Base-by-base conservation (phyloP, 35 echinoderm and acorn worm genomes). In the Ophiothrix spiculata region DNA sequence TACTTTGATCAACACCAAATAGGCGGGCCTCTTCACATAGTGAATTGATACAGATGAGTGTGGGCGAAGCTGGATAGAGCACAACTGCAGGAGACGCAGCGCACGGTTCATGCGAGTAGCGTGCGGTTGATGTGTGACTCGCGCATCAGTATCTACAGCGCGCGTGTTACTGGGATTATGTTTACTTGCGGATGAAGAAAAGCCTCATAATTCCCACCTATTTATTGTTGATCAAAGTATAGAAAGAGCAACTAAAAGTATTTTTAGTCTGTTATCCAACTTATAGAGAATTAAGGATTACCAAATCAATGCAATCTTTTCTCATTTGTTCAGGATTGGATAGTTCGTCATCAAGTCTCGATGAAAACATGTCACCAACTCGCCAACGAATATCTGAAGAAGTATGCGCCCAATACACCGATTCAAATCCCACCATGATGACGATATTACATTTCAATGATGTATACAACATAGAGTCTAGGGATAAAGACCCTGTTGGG, bases 401-500 rank as follows among this genome's bases (percentile, higher is more conserved):
- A 76, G 86, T 93, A 23, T 79, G 69, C 77, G 92, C 92, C 16
- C 77, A 90, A 82, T 93, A 93, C 78, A 93, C 92, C 17, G 74
- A 56, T 33, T 64, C 82, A 46, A 39, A 83, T 37, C 16, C 73
- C 14, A 64, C 80, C 25, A 78, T 79, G 12, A 84, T 93, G 14
- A 93, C 92, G 19, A 82, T 94, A 35, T 54, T 94, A 25, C 92
- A 94, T 74, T 94, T 94, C 80, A 94, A 94, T 31, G 92, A 94
- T 83, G 88, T 94, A 4, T 94, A 94, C 79, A 94, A 94, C 78
- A 90, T 94, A 8, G 88, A 90, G 79, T 37, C 83, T 14, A 35
- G 84, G 8, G 78, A 86, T 33, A 39, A 56, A 33, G 88, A 77
- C 32, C 81, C 81, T 19, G 81, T 84, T 54, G 31, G 86, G 77